Evolutionary conservation across 2,888 invertebrate species (phyloP).

Genomic region (Tetanocera ferruginea): DNA sequence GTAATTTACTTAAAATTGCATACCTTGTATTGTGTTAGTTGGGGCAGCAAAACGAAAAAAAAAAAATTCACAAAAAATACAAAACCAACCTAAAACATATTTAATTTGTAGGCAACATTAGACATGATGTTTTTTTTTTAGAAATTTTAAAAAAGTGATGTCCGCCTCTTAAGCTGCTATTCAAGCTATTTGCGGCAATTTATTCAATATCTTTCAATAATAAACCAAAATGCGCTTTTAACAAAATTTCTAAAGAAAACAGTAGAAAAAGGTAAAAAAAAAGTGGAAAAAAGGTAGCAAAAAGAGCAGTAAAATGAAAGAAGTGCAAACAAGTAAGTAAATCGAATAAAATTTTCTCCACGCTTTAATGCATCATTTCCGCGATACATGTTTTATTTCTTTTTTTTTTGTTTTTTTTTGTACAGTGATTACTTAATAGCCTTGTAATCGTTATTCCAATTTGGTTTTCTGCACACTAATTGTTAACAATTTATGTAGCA

Average conservation of each 20-base stretch:
- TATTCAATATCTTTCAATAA: background rate
- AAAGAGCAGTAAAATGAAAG: too few relatives aligned
- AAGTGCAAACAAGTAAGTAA: background rate
- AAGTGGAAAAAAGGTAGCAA: background rate
- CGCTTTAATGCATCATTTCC: constrained; percentile 9
- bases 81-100: constrained; percentile 33
- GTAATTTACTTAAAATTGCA: too few relatives aligned
- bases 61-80: background rate
- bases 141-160: too few relatives aligned
- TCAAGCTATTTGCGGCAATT: background rate
- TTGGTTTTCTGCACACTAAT: constrained; percentile 18
- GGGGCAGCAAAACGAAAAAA: background rate
- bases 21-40: too few relatives aligned
- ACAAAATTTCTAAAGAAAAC: background rate
- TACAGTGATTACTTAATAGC: background rate
- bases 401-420: background rate
- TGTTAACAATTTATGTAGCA: background rate
- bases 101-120: too few relatives aligned
- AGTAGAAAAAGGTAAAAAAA: background rate
- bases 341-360: background rate
- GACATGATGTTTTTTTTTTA: too few relatives aligned
- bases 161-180: too few relatives aligned
- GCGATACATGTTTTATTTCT: background rate
- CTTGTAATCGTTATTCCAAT: background rate
- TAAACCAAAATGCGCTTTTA: background rate